These are phyloP conservation scores for Manis crassicaudata DNA, from an alignment of 2,797 vertebrate genomes.

Conservation along the genomic window DNA sequence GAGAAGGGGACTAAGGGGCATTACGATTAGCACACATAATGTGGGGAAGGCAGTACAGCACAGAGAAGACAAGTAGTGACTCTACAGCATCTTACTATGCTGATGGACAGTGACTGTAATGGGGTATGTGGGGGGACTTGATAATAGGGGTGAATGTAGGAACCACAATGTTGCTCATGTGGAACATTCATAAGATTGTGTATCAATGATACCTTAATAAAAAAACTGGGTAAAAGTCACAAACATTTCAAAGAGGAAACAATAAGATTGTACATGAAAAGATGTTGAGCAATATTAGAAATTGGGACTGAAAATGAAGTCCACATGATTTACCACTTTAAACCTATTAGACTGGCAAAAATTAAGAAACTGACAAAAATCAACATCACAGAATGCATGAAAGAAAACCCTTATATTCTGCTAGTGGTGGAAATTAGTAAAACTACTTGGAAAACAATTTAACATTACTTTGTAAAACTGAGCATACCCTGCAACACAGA, in stretches of 20 bases:
- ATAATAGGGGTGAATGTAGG: too few species aligned
- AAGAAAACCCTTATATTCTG: not conserved
- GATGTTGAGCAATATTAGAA: not conserved
- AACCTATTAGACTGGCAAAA: not conserved
- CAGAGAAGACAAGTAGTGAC: too few species aligned
- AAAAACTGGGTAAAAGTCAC: not conserved
- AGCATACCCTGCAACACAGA: not conserved
- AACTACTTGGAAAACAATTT: slow-evolving; percentile 35
- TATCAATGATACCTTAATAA: not conserved
- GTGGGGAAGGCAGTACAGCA: too few species aligned
- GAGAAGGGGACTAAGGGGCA: too few species aligned
- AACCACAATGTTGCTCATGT: too few species aligned
- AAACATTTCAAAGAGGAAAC: not conserved
- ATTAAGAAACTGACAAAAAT: slow-evolving; percentile 41
- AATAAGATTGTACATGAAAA: not conserved
- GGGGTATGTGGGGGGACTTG: too few species aligned
- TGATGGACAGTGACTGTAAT: too few species aligned
- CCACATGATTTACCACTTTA: slow-evolving; percentile 19
- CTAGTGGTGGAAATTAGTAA: not conserved
- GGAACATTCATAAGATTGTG: too few species aligned
- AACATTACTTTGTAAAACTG: slow-evolving; percentile 8
- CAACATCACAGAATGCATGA: not conserved
- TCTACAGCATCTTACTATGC: too few species aligned
- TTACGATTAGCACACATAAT: too few species aligned
- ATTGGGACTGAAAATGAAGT: not conserved